Conservation (phyloP, 2,888 invertebrate genomes). For the Baccha elongata region DNA sequence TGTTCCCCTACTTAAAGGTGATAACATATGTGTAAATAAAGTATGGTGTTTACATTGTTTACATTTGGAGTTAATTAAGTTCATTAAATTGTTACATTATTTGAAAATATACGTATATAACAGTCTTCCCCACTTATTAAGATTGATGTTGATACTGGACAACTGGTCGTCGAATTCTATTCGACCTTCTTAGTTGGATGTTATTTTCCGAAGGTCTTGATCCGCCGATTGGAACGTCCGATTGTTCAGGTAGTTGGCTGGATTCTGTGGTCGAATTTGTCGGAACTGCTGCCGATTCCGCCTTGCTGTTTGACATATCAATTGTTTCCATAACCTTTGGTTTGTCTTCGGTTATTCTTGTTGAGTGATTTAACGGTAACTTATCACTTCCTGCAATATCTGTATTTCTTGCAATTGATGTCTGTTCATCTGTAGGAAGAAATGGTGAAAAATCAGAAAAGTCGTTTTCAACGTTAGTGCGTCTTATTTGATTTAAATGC, state of each 20-base stretch:
- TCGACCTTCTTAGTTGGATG: background rate
- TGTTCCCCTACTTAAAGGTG: too few relatives aligned
- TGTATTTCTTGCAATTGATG: background rate
- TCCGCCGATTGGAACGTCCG: background rate
- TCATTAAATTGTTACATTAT: too few relatives aligned
- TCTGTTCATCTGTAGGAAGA: background rate
- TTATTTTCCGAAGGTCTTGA: background rate
- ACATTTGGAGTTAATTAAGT: too few relatives aligned
- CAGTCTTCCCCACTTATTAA: too few relatives aligned
- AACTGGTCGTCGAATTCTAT: background rate
- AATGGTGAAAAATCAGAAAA: background rate
- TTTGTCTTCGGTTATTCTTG: background rate
- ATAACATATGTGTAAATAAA: too few relatives aligned
- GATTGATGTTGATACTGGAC: too few relatives aligned
- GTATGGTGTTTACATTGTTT: too few relatives aligned
- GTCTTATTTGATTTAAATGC: conserved; percentile 2
- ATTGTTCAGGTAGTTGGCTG: background rate
- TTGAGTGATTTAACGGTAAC: background rate
- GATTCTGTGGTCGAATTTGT: too few relatives aligned
- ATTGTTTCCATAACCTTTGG: background rate
- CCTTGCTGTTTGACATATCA: background rate
- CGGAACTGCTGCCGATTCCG: too few relatives aligned
- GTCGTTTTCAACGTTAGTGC: background rate
- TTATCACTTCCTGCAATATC: background rate
- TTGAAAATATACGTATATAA: too few relatives aligned